These are phyloP conservation scores for Tilapia sparmanii DNA, from an alignment of 2,113 vertebrate species.

Conservation along the genomic window DNA sequence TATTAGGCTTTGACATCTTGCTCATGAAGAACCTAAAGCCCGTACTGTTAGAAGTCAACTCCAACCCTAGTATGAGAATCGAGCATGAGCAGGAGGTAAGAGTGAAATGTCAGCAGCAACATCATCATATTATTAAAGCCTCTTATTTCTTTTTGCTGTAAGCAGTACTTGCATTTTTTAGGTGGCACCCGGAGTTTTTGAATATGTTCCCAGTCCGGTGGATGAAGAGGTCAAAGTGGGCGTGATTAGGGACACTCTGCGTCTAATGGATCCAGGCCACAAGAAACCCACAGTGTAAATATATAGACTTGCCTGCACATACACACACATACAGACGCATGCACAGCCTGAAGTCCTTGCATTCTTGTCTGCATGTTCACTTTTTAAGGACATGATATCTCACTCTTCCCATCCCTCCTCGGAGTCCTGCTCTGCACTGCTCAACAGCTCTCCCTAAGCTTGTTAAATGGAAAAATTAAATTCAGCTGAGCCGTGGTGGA, in stretches of 20 bases:
- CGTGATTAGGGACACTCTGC: slow-evolving; percentile 92
- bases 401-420: not conserved
- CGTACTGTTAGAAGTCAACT: slow-evolving; percentile 92
- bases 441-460: slow-evolving; percentile 50
- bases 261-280: slow-evolving; percentile 84
- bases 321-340: accelerated
- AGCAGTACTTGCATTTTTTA: slow-evolving; percentile 42
- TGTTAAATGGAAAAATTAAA: slow-evolving; percentile 62
- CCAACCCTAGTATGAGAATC: slow-evolving; percentile 97
- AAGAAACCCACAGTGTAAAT: slow-evolving; percentile 65
- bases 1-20: slow-evolving; percentile 97
- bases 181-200: slow-evolving; percentile 90
- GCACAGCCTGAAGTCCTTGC: not conserved
- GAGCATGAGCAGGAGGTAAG: slow-evolving; percentile 92
- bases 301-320: not conserved
- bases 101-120: not conserved
- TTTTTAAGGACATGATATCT: slow-evolving; percentile 18
- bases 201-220: slow-evolving; percentile 89
- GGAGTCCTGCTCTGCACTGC: not conserved
- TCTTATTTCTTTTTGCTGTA: not conserved
- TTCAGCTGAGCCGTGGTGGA: slow-evolving; percentile 33
- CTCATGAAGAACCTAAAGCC: slow-evolving; percentile 96
- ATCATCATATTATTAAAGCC: not conserved
- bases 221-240: slow-evolving; percentile 94
- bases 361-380: not conserved